Evolutionary conservation across 2,797 vertebrate species (phyloP), one percentile per base, ranked within the genome.

Genomic region (Leptoclinus maculatus): DNA sequence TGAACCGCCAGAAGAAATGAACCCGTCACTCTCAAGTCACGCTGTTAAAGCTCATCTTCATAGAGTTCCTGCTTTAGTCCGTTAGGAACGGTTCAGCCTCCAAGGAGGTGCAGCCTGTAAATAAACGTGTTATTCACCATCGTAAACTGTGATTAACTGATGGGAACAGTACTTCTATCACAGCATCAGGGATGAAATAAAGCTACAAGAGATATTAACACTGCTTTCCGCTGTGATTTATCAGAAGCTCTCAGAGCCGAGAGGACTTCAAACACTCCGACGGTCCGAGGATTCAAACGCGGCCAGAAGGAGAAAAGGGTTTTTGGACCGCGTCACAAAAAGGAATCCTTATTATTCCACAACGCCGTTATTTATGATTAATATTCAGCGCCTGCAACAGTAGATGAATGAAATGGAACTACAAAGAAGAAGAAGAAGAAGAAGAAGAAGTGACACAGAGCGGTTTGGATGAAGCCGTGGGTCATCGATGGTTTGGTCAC

Each of bases 261-360:
- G 36, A 36, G 65, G 63, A 86, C 83, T 82, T 88, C 83, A 88
- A 83, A 88, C 67, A 14, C 38, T 47, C 6, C 45, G 11, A 4
- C 13, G 9, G 29, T 66, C 34, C 6, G 8, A 47, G 69, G 62
- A 45, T 68, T 79, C 74, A 82, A 72, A 78, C 71, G 8, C 1
- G 34, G 38, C 62, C 71, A 19, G 71, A 39, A 32, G 29, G 72
- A 76, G 66, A 83, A 43, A 16, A 53, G 4, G 41, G 29, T 5
- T 14, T 80, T 60, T 66, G 67, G 67, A 78, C 53, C 12, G 7
- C 0, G 8, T 19, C 81, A 84, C 83, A 85, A 84, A 38, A 84
- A 76, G 79, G 76, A 76, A 59, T 66, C 47, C 51, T 36, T 41
- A 69, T 87, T 78, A 80, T 76, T 51, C 41, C 76, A 74, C 65